Base-by-base conservation (phyloP, 2,113 vertebrate genomes). In the Oncorhynchus mykiss region DNA sequence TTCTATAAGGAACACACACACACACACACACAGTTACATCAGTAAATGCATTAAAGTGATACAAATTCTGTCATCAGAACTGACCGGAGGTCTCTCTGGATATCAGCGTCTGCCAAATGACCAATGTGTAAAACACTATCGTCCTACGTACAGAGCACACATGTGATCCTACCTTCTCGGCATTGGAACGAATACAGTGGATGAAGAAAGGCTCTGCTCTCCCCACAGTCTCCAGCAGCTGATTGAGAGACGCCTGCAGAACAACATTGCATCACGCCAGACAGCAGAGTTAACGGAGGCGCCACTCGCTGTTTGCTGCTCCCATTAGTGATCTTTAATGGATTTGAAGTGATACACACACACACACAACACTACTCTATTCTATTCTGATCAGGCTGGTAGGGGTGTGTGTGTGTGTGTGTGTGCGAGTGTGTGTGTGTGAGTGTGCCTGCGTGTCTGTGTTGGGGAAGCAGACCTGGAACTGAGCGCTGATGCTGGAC, bases 171-270 rank as follows among this genome's bases (percentile, higher is more conserved):
- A 98, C 97, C 97, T 97, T 98, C 84, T 96, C 92, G 0, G 94
- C 90, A 0, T 99, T 99, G 83, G 97, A 95, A 60, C 96, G 94
- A 80, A 99, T 91, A 78, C 97, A 99, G 73, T 95, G 94, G 83
- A 99, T 96, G 85, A 99, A 98, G 89, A 96, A 97, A 0, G 96
- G 95, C 49, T 99, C 95, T 0, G 97, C 95, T 85, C 93, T 94
- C n/a, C 91, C 90, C 78, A 99, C 84, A 0, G 93, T 93, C 80
- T 95, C 93, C 87, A 97, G 70, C 73, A 99, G 91, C 78, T 95
- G 96, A 77, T 86, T 93, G 1, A 98, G 94, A 0, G 97, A 98
- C 0, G 93, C 81, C 97, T 99, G 90, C 22, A 39, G 48, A 67
- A 39, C 57, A 64, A 27, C 25, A 69, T 25, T 7, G 54, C 25